Percentiles rank a stretch among this genome's conserved stretches.
phyloP scores from a whole-genome alignment of 2,888 invertebrate genomes.

The Podabrus alpinus region DNA sequence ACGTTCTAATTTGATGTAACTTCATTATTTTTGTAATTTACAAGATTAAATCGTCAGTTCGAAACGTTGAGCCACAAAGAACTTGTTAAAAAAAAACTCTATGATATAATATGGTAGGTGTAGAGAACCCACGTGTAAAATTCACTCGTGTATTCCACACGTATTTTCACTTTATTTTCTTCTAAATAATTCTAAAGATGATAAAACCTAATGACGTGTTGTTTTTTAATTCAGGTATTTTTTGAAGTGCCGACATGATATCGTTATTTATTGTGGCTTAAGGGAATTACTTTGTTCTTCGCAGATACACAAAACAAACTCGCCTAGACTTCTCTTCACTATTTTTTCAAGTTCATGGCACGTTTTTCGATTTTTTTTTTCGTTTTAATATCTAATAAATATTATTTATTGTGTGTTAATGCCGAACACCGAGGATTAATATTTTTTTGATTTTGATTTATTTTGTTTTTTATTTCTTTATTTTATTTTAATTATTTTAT shows the following conservation, averaged over 20 bases:
- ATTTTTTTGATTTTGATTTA: background rate
- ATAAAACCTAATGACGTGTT: background rate
- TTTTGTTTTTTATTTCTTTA: background rate
- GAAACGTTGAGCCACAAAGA: background rate
- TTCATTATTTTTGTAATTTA: background rate
- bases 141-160: background rate
- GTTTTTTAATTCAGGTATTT: background rate
- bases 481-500: background rate
- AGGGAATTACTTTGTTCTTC: background rate
- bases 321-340: background rate
- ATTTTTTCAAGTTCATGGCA: background rate
- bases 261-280: slow-evolving; percentile 2
- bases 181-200: background rate
- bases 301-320: background rate
- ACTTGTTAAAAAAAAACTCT: background rate
- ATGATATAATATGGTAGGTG: slow-evolving; percentile 17
- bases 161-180: background rate
- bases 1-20: background rate
- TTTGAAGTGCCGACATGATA: background rate
- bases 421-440: background rate
- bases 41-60: background rate
- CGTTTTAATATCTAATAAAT: background rate
- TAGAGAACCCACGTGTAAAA: slow-evolving; percentile 19
- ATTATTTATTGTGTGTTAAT: background rate
- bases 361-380: background rate